A percentile compares a stretch with the other conserved stretches of the same genome.
phyloP scores from a whole-genome alignment of 2,113 vertebrate species.

The Parus major region DNA sequence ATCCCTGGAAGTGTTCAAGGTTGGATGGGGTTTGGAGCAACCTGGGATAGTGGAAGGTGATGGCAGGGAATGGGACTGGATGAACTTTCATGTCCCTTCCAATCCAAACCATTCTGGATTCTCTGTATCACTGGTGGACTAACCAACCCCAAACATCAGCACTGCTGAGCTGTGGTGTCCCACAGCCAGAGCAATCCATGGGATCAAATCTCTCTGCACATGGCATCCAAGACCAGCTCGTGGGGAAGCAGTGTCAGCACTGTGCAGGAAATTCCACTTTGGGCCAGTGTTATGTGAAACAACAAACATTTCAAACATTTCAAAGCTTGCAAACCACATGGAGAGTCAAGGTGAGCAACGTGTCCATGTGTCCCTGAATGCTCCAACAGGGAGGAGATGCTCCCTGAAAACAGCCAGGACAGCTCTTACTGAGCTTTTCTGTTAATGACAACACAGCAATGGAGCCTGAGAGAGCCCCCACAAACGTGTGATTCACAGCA shows the following conservation, averaged over 20 bases:
- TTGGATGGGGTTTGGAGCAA: not conserved
- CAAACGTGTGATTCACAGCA: not conserved
- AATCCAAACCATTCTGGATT: not conserved
- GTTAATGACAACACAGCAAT: accelerated
- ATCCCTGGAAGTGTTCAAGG: not conserved
- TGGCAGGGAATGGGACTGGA: not conserved
- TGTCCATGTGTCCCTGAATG: accelerated
- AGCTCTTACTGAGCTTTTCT: not conserved
- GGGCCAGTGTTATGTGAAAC: not conserved
- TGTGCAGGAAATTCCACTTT: not conserved
- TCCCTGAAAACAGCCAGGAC: not conserved
- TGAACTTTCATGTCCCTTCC: not conserved
- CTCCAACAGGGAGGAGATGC: not conserved
- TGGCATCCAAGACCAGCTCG: not conserved
- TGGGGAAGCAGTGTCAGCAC: not conserved
- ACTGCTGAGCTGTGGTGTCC: not conserved
- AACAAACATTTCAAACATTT: not conserved
- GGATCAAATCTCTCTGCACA: not conserved
- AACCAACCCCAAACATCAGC: not conserved
- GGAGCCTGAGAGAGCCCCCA: not conserved
- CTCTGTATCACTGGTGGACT: too few relatives aligned
- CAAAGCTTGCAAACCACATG: not conserved
- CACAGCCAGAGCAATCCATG: not conserved
- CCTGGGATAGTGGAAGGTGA: not conserved
- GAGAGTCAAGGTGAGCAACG: not conserved